These are phyloP conservation scores for Pachydiplax longipennis DNA, from an alignment of 2,888 invertebrate genomes.

Conservation along the genomic window DNA sequence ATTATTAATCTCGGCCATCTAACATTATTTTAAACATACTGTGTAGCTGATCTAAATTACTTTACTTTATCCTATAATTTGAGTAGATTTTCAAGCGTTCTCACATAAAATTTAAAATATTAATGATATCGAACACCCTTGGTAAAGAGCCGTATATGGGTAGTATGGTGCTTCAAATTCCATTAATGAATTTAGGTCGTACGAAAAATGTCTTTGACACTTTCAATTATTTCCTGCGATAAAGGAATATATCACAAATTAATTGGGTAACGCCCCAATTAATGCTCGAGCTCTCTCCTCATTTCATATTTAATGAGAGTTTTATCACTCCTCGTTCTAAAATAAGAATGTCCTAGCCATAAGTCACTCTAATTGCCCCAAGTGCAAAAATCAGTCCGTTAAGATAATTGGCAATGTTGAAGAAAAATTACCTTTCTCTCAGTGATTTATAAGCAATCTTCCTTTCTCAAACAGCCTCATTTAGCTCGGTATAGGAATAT, in stretches of 20 bases:
- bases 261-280: conserved; percentile 34
- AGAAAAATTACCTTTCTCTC: conserved; percentile 10
- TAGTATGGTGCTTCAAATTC: neutral
- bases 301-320: conserved; percentile 7
- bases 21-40: too few relatives aligned
- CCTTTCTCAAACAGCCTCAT: neutral
- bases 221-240: neutral
- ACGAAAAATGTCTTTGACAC: neutral
- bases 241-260: conserved; percentile 9
- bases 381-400: conserved; percentile 8
- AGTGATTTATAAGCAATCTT: neutral
- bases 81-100: too few relatives aligned
- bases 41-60: too few relatives aligned
- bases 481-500: neutral
- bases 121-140: neutral
- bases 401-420: conserved; percentile 30
- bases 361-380: conserved; percentile 21
- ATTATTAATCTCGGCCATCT: too few relatives aligned
- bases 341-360: conserved; percentile 22
- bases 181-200: neutral
- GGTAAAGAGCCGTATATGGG: neutral
- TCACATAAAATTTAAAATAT: too few relatives aligned
- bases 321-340: conserved; percentile 2
- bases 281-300: neutral
- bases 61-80: too few relatives aligned